These are phyloP conservation scores for Macrochelys suwanniensis DNA, from an alignment of 2,797 vertebrate genomes.

Conservation along the genomic window DNA sequence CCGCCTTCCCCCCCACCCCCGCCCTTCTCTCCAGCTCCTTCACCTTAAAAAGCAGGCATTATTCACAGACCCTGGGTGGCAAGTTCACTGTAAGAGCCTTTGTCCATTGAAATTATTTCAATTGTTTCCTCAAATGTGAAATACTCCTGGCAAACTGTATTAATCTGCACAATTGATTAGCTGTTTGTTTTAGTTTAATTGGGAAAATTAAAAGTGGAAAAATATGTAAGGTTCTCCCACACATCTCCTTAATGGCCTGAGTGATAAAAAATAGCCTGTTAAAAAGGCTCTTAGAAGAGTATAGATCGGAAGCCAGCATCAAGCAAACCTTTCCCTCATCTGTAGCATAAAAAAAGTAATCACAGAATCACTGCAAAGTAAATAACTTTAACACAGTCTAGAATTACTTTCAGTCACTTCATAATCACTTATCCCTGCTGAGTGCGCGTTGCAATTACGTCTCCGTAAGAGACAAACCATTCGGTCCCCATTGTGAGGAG, in stretches of 20 bases:
- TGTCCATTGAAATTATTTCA: fast-evolving
- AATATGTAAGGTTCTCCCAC: background rate
- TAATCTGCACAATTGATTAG: background rate
- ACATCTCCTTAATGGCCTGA: background rate
- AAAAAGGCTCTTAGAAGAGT: background rate
- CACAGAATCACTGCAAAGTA: background rate
- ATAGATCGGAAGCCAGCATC: background rate
- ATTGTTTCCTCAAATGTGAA: background rate
- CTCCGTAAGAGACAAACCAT: background rate
- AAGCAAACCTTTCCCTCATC: background rate
- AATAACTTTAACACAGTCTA: background rate
- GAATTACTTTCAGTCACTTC: background rate
- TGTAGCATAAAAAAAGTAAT: background rate
- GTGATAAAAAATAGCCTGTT: background rate
- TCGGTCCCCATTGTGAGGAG: background rate
- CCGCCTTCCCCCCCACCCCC: background rate
- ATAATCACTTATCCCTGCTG: background rate
- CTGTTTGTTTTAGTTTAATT: background rate
- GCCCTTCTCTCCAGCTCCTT: background rate
- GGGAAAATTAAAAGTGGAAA: background rate
- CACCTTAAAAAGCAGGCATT: background rate
- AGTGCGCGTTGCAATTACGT: background rate
- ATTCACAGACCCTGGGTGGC: background rate
- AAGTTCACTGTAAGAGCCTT: background rate
- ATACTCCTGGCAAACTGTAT: background rate